phyloP scores from a whole-genome alignment of 2,113 vertebrate species.

The Antigone vipio region DNA sequence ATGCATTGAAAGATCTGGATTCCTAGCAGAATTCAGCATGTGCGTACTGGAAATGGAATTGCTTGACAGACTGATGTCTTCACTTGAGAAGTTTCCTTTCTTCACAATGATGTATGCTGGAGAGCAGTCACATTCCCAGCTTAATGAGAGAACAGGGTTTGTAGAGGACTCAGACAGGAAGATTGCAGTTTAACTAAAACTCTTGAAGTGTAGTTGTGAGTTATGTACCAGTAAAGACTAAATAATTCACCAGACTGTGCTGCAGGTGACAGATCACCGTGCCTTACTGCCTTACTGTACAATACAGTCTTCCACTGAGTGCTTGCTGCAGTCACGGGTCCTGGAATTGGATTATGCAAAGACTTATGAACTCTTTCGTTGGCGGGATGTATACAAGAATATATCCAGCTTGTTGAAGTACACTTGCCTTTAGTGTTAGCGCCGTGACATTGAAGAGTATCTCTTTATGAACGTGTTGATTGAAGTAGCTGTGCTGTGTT shows the following conservation, averaged over 20 bases:
- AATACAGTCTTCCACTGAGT: not conserved
- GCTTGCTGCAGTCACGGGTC: not conserved
- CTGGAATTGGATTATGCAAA: not conserved
- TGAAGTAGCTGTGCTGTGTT: not conserved
- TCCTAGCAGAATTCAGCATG: not conserved
- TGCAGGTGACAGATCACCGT: not conserved
- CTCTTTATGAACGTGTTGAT: not conserved
- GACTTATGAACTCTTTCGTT: not conserved
- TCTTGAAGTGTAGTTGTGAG: not conserved
- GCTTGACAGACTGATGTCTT: not conserved
- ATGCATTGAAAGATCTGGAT: not conserved
- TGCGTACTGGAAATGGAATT: not conserved
- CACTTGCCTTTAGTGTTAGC: not conserved
- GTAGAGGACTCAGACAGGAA: not conserved
- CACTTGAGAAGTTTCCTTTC: not conserved
- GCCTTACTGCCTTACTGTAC: not conserved
- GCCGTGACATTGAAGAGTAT: rapidly evolving
- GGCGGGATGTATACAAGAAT: not conserved
- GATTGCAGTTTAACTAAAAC: not conserved
- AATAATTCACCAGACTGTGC: not conserved
- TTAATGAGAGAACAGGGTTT: not conserved
- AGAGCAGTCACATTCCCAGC: not conserved
- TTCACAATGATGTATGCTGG: not conserved
- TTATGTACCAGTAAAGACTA: not conserved
- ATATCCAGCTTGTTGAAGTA: not conserved